Base-by-base conservation (phyloP, 2,888 invertebrate species). In the Harmothoe impar region DNA sequence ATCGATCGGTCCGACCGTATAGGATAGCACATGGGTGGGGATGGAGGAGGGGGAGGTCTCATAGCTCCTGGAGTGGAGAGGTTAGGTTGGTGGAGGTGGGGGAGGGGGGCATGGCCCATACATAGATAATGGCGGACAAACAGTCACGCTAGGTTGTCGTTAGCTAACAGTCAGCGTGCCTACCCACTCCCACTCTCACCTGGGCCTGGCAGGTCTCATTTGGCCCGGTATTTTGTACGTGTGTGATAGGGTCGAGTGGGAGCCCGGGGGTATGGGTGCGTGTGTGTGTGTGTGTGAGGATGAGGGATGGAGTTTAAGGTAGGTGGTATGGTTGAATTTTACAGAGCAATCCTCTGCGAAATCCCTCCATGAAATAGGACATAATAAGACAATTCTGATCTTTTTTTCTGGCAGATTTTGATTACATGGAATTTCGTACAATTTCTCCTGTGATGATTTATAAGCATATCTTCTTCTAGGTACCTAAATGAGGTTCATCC, bases 61-160 rank as follows among this genome's bases (percentile, higher is more conserved):
- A 62, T 62, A 15, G 62, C 1, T 62, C 23, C 23, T 62, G 62
- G 62, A 62, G 62, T 62, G 62, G 62, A n/a, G 62, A 3, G 54
- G 54, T n/a, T n/a, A 10, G 43, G 43, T 43, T 43, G 3, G 43
- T 3, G 43, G 43, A 43, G 43, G 62, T 62, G 20, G 62, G 62
- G 23, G 20, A 20, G 7, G 23, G 62, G 62, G 3, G 72, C 72
- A 15, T 23, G 72, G 25, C 29, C 25, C 72, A 72, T 72, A 72
- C 25, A 72, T 72, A 72, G 31, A 25, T 72, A 72, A 72, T 29
- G 72, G 12, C 72, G 7, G 29, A 72, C 72, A 72, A 72, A 72
- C 72, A 72, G 72, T 72, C 72, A 72, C 72, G 72, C 72, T 72
- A 72, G 29, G n/a, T 25, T 25, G 31, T 72, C 72, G 72, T 72